Percentiles rank a stretch among this genome's conserved stretches.
Conservation (phyloP, 64 coral and sea anemone genomes). For the Platygyra sinensis region DNA sequence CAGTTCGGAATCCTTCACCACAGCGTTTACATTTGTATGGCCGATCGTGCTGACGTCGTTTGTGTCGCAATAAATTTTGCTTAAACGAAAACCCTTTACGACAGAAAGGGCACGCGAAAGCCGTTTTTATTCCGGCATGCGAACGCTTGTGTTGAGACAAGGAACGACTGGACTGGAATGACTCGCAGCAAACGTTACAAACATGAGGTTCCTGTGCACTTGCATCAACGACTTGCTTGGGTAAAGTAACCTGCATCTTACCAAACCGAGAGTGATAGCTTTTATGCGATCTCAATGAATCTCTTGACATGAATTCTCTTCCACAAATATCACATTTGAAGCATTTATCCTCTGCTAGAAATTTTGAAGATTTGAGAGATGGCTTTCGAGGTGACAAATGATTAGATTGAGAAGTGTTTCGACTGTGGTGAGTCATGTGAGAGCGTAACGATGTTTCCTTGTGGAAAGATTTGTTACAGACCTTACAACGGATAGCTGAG, state of each 20-base stretch:
- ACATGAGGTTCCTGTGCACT: background rate
- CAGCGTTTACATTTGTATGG: background rate
- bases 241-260: too few relatives aligned
- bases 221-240: background rate
- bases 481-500: background rate
- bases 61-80: background rate
- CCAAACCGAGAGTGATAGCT: background rate
- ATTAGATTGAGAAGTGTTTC: background rate
- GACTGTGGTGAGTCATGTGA: background rate
- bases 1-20: background rate
- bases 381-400: background rate
- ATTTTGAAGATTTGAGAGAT: background rate
- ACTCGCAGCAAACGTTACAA: background rate
- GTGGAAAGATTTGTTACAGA: background rate
- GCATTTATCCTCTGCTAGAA: background rate
- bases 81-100: background rate
- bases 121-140: background rate
- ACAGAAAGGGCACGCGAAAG: background rate
- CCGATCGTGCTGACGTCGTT: background rate
- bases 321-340: background rate
- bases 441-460: background rate
- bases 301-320: background rate
- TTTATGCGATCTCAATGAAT: slow-evolving; percentile 2
- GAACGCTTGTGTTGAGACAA: background rate
- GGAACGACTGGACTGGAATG: background rate